Conservation (phyloP, 2,113 vertebrate genomes). For the Neopipo cinnamomea region DNA sequence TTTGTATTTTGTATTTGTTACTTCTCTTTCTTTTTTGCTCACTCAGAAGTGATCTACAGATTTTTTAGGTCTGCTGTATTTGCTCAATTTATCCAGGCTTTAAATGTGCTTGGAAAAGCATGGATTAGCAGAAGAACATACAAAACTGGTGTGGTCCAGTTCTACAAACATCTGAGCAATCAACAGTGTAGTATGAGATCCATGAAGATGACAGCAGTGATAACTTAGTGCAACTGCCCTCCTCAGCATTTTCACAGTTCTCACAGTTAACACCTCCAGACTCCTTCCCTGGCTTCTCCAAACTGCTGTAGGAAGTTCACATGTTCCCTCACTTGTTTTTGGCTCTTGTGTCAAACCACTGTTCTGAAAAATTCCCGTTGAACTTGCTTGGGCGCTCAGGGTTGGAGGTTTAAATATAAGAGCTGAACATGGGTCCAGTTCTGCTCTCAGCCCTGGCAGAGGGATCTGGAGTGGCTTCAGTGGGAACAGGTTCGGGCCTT, state of each 20-base stretch:
- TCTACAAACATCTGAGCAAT: background rate
- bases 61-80: background rate
- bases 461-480: background rate
- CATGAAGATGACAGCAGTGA: background rate
- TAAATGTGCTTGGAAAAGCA: background rate
- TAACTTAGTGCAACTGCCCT: background rate
- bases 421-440: background rate
- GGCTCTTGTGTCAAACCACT: background rate
- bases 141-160: background rate
- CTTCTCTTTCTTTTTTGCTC: background rate
- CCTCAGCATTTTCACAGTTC: background rate
- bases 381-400: background rate
- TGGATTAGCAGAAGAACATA: background rate
- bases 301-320: background rate
- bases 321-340: background rate
- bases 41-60: background rate
- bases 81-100: background rate
- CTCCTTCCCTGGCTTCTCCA: background rate
- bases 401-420: background rate
- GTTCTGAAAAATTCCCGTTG: background rate
- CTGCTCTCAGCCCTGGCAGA: background rate
- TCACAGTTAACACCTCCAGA: background rate
- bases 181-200: rapidly evolving
- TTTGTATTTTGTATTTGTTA: background rate
- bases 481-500: background rate